These are phyloP conservation scores for Ondatra zibethicus DNA, from an alignment of 2,113 vertebrate species.

Conservation along the genomic window DNA sequence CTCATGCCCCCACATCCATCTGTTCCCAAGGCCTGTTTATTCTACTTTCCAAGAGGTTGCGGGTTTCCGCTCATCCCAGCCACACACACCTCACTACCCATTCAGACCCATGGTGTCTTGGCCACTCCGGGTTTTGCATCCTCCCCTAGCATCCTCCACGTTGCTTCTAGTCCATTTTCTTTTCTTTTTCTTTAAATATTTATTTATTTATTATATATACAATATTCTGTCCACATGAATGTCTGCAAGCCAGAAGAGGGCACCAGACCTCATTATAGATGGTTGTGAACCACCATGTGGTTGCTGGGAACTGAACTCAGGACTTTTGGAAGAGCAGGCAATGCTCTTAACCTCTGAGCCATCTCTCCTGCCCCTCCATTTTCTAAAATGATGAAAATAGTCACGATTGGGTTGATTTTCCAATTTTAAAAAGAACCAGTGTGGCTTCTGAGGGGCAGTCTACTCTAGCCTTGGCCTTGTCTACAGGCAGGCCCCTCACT, in stretches of 20 bases:
- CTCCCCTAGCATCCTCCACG: background rate
- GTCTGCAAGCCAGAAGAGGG: too few species aligned
- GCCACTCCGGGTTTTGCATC: background rate
- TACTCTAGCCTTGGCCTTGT: background rate
- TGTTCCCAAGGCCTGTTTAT: background rate
- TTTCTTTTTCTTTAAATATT: too few species aligned
- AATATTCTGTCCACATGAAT: too few species aligned
- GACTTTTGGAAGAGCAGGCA: too few species aligned
- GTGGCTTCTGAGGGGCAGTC: background rate
- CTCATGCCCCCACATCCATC: background rate
- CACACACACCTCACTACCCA: background rate
- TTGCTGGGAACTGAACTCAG: too few species aligned
- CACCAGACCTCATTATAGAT: too few species aligned
- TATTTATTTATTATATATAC: too few species aligned
- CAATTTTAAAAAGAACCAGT: background rate
- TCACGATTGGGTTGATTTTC: background rate
- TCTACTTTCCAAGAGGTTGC: background rate
- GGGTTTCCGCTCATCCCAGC: accelerated
- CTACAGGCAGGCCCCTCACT: background rate
- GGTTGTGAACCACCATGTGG: too few species aligned
- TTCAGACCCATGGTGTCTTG: accelerated
- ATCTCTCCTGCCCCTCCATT: too few species aligned
- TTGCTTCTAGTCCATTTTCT: background rate
- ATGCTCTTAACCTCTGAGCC: too few species aligned
- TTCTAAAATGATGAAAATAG: background rate